Conservation (phyloP, 2,888 invertebrate species). For the Habroteleia sp. region DNA sequence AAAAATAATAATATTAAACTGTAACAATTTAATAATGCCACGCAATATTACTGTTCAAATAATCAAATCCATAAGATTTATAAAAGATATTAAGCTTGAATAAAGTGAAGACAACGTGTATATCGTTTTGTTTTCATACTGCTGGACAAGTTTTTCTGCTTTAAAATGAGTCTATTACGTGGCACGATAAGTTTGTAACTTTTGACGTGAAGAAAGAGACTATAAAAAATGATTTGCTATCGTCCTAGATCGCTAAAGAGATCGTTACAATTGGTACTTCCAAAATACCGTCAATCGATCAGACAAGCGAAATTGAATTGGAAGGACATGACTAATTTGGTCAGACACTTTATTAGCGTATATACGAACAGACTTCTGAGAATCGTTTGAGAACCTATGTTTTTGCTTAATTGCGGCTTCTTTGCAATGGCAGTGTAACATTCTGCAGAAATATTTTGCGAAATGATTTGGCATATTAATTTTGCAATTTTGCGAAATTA, state of each 20-base stretch:
- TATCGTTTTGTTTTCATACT: too few relatives aligned
- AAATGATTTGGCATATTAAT: constrained; percentile 52
- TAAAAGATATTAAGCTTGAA: too few relatives aligned
- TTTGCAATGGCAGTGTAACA: constrained; percentile 43
- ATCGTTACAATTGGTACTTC: constrained; percentile 42
- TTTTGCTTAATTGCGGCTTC: constrained; percentile 56
- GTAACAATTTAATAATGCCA: too few relatives aligned
- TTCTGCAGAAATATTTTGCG: constrained; percentile 43
- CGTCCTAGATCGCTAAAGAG: constrained; percentile 41
- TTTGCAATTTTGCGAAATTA: too few relatives aligned
- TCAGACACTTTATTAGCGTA: constrained; percentile 40
- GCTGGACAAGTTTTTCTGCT: background rate
- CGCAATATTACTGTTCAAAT: too few relatives aligned
- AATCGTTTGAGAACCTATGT: constrained; percentile 44
- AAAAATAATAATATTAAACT: too few relatives aligned
- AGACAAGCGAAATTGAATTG: constrained; percentile 52
- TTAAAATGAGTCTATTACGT: constrained; percentile 5
- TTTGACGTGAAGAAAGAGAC: constrained; percentile 11
- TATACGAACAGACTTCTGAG: constrained; percentile 57
- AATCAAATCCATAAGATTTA: too few relatives aligned
- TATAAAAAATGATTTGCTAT: constrained; percentile 21
- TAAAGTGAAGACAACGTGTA: too few relatives aligned
- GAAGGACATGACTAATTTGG: constrained; percentile 57
- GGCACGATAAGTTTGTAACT: constrained; percentile 41
- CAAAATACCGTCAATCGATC: constrained; percentile 47